Base-by-base conservation (phyloP, 2,888 invertebrate genomes). In the Dorcus hopei region DNA sequence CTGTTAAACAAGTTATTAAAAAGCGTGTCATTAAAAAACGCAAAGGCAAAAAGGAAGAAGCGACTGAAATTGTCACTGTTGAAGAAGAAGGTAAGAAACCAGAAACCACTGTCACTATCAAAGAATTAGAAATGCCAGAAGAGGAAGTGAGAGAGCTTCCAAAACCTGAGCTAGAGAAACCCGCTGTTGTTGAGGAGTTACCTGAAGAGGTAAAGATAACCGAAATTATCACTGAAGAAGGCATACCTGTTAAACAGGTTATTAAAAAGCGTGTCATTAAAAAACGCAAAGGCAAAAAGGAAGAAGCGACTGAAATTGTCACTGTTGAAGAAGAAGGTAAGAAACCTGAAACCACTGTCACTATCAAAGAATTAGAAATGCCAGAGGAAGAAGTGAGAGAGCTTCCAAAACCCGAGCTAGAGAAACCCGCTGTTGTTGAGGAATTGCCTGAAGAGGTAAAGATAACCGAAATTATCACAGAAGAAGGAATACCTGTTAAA, bases 51-150 rank as follows among this genome's bases (percentile, higher is more conserved):
- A 69, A 72, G 57, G 68, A 71, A 52, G 80, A 82, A 67, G 67
- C 79, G 8, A 80, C 80, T 1, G 78, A 78, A 70, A 80, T 81
- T 38, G 69, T 72, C 47, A 80, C 79, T 26, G 70, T 76, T 26
- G 75, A 77, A 65, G 68, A 69, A 55, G 66, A 69, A 14, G 68
- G 63, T 48, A 69, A 74, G 5, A 57, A 69, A 38, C 67, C 71
- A 33, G 64, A 69, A 54, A 66, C 64, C 0, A 63, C 66, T 6
- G 68, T 72, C 8, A 61, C 57, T 2, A 65, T 71, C 49, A 64
- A 72, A 53, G 63, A 62, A 52, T 65, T 64, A 56, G 69, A 72
- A 50, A 66, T 66, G 53, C 67, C 65, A 8, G 63, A 66, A 14
- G 16, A 43, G 45, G 42, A 62, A 14, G 47, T 62, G 19, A 39